Base-by-base conservation (phyloP, 2,113 vertebrate species). In the Etheostoma spectabile region DNA sequence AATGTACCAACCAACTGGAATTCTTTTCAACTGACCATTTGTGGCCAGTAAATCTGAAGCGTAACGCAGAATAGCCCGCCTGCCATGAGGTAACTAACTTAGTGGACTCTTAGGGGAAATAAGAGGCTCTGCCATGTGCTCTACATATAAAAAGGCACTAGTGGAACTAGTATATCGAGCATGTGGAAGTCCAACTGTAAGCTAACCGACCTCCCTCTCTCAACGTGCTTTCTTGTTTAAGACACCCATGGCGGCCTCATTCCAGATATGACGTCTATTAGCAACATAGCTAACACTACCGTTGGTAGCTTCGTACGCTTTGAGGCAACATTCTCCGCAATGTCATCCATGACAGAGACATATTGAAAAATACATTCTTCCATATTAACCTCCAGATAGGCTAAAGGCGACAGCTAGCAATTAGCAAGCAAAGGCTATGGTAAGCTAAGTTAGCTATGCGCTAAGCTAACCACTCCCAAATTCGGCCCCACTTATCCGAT, bases 381-480 rank as follows among this genome's bases (percentile, higher is more conserved):
- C 1, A 46, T 6, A 76, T 22, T 14, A 49, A 45, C 27, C 2
- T 59, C 5, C 3, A 55, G 1, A 51, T 18, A 6, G 8, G 18
- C 12, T 5, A 42, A 42, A 77, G 51, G 64, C 73, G 69, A 83
- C 76, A 48, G 62, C 33, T 80, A 86, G 86, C 88, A 53, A 22
- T 21, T 90, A 89, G 84, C 80, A 62, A 35, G 74, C 60, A 68
- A 73, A 67, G 66, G 72, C 83, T 72, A 80, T 14, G 18, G 12
- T 42, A 46, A 79, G 91, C 87, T 84, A 87, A 56, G 79, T 66
- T 90, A 86, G 84, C 87, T 22, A 88, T 64, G 93, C 91, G 93
- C 91, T 89, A 90, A 77, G 92, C 91, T 94, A 93, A 94, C 92
- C 93, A 89, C 93, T 94, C 92, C 93, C 93, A 92, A 90, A 93